phyloP scores from a whole-genome alignment of 2,797 vertebrate genomes.

The Luscinia luscinia region DNA sequence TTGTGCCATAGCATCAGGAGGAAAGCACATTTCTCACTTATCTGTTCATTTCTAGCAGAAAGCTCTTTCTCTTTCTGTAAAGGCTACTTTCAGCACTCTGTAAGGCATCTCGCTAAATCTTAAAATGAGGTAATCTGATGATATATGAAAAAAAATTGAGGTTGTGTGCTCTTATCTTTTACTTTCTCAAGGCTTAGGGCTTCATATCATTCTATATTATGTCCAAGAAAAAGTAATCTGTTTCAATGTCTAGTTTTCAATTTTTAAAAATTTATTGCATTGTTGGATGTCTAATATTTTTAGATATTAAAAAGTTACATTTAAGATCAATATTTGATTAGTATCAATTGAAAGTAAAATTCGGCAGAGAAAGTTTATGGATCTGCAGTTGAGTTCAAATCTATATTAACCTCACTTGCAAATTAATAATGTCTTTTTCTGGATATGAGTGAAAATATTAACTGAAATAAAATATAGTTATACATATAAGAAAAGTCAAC shows the following conservation, averaged over 20 bases:
- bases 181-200: background rate
- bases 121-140: background rate
- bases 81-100: background rate
- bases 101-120: background rate
- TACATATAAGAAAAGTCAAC: background rate
- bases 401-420: background rate
- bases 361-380: background rate
- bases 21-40: background rate
- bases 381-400: background rate
- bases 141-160: background rate
- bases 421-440: background rate
- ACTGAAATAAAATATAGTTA: background rate
- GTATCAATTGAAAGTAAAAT: background rate
- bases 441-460: background rate
- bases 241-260: background rate
- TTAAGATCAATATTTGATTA: background rate
- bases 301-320: background rate
- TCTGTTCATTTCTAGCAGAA: background rate
- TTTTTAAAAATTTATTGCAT: background rate
- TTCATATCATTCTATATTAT: background rate
- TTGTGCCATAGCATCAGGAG: background rate
- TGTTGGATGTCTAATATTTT: background rate
- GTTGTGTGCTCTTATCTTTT: background rate
- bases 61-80: background rate
- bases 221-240: background rate